phyloP scores from a whole-genome alignment of 1,140 invertebrate species.

The Dendrolimus kikuchii region DNA sequence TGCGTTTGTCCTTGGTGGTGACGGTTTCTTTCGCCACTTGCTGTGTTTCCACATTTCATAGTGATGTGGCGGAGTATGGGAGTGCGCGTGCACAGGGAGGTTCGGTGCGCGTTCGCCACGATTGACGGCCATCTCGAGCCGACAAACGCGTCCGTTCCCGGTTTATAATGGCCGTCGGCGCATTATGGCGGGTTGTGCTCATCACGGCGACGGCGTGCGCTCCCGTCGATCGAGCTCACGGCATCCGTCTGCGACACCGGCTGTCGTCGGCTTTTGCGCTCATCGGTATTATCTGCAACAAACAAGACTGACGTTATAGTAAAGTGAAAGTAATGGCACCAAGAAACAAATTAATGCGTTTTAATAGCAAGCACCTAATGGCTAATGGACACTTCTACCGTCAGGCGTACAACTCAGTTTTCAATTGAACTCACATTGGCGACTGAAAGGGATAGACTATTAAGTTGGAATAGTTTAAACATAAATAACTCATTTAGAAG shows the following conservation, averaged over 20 bases:
- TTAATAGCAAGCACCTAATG: no score
- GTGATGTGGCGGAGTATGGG: constrained; percentile 35
- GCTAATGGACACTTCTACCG: no score
- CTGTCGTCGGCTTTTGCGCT: constrained; percentile 14
- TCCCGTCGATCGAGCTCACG: constrained; percentile 52
- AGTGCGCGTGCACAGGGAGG: constrained; percentile 41
- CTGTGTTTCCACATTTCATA: constrained; percentile 73
- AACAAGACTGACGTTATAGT: constrained; percentile 14
- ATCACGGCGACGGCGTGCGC: constrained; percentile 61
- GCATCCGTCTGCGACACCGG: constrained; percentile 34
- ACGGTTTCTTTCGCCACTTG: constrained; percentile 69
- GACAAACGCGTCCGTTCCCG: constrained; percentile 57
- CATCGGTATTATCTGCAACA: constrained; percentile 55
- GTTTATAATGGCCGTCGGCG: constrained; percentile 66
- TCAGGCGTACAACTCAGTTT: no score
- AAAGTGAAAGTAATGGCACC: no score
- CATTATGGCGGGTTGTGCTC: constrained; percentile 66
- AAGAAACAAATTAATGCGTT: no score
- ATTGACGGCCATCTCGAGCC: constrained; percentile 63
- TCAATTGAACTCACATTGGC: no score
- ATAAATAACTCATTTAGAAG: no score
- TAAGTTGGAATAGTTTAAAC: no score
- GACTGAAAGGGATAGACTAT: no score
- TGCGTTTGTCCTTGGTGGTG: constrained; percentile 56
- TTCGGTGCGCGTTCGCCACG: constrained; percentile 34